Conservation (phyloP, 2,113 vertebrate genomes). For the Euleptes europaea region DNA sequence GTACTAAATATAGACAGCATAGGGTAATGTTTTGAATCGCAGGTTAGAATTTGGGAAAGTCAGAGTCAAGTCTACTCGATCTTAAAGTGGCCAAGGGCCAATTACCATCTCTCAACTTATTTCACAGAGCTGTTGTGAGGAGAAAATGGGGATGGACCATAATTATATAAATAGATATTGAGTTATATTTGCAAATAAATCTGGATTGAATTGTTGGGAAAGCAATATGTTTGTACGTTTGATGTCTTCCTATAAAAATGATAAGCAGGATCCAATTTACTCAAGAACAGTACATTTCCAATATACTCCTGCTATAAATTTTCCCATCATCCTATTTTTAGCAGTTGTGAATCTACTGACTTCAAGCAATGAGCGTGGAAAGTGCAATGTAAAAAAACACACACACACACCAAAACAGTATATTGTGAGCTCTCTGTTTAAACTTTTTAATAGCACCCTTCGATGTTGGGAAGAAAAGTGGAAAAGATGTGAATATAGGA, state of each 20-base stretch:
- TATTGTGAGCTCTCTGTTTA: slow-evolving; percentile 11
- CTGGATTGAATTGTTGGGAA: slow-evolving; percentile 31
- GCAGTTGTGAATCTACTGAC: neutral
- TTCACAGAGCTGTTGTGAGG: no score
- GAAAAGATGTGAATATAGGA: neutral
- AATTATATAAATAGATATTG: no score
- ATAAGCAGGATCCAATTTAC: slow-evolving; percentile 24
- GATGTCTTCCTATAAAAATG: slow-evolving; percentile 53
- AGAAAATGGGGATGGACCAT: no score
- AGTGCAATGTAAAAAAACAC: slow-evolving; percentile 28
- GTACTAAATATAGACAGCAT: slow-evolving; percentile 21
- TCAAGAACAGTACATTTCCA: neutral
- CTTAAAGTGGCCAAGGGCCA: no score
- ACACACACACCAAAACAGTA: slow-evolving; percentile 35
- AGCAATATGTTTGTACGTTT: slow-evolving; percentile 40
- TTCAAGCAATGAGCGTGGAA: slow-evolving; percentile 26
- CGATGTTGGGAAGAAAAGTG: neutral
- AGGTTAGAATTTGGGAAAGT: no score
- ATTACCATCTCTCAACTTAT: no score
- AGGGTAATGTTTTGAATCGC: no score
- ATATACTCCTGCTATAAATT: slow-evolving; percentile 27
- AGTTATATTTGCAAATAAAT: neutral
- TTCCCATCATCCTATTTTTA: neutral
- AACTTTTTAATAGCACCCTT: neutral
- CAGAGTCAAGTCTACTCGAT: no score